These are phyloP conservation scores for Pilophorus perplexus DNA, from an alignment of 2,888 invertebrate species.

Conservation along the genomic window DNA sequence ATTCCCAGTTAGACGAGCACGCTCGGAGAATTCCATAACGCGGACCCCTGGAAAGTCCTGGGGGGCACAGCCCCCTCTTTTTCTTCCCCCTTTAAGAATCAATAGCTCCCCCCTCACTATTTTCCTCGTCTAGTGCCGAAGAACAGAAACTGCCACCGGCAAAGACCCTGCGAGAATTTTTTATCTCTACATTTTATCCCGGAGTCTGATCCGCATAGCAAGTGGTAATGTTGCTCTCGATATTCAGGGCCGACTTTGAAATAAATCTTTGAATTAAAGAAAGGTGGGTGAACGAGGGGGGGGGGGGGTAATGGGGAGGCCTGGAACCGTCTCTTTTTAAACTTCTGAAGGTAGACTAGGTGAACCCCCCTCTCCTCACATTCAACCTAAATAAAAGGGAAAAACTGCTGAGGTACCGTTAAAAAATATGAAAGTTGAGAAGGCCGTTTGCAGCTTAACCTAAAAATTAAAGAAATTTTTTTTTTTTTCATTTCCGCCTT, in stretches of 20 bases:
- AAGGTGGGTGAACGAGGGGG: background rate
- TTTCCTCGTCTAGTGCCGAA: background rate
- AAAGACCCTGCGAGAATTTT: constrained; percentile 38
- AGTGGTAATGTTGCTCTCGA: constrained; percentile 40
- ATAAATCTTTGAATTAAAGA: constrained; percentile 38
- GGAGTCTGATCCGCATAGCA: constrained; percentile 37
- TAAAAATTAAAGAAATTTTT: constrained; percentile 2
- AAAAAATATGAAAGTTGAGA: constrained; percentile 14
- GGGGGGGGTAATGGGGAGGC: constrained; percentile 33
- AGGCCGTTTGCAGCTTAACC: constrained; percentile 16
- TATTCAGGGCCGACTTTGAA: constrained; percentile 40
- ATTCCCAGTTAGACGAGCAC: constrained; percentile 28
- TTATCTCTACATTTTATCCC: constrained; percentile 41
- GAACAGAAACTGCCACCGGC: constrained; percentile 34
- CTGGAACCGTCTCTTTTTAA: constrained; percentile 21
- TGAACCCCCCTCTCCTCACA: too few species aligned
- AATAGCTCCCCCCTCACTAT: background rate
- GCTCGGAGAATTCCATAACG: constrained; percentile 35
- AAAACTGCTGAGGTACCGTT: background rate
- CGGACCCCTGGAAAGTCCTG: constrained; percentile 20
- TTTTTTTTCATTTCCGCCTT: too few species aligned
- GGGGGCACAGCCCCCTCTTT: constrained; percentile 16
- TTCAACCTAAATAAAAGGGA: background rate
- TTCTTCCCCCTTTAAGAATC: constrained; percentile 20
- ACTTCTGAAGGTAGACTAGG: constrained; percentile 24